These are phyloP conservation scores for Enteromius fasciolatus DNA, from an alignment of 2,797 vertebrate genomes.

Conservation along the genomic window DNA sequence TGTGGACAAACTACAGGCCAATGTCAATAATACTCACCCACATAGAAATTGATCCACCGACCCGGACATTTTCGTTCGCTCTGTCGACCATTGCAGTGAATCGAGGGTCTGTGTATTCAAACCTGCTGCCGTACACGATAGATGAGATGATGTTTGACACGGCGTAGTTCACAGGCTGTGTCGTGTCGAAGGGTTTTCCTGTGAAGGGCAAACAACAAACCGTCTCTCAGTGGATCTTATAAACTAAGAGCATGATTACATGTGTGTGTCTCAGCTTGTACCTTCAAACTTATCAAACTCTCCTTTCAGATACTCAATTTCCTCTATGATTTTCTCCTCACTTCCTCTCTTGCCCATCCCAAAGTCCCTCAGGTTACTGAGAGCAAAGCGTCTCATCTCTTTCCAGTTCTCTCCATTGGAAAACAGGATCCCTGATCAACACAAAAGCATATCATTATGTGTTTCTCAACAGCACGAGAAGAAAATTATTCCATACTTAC, in stretches of 20 bases:
- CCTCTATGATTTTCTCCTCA: slow-evolving; percentile 68
- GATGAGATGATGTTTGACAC: slow-evolving; percentile 62
- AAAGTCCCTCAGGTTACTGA: slow-evolving; percentile 69
- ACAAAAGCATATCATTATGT: background rate
- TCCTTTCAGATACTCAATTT: slow-evolving; percentile 55
- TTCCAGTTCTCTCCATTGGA: background rate
- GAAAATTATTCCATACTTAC: no score
- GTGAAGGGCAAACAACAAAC: background rate
- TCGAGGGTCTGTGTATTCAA: slow-evolving; percentile 54
- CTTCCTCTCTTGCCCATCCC: slow-evolving; percentile 71
- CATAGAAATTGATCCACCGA: no score
- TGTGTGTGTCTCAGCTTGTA: background rate
- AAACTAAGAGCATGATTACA: background rate
- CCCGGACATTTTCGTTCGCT: slow-evolving; percentile 48
- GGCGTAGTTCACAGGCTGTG: slow-evolving; percentile 53
- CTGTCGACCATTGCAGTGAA: slow-evolving; percentile 61
- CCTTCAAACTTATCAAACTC: slow-evolving; percentile 46
- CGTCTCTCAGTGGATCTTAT: background rate
- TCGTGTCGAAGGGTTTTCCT: slow-evolving; percentile 69
- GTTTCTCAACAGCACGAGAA: no score
- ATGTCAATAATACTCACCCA: slow-evolving; percentile 28
- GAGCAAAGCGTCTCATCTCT: slow-evolving; percentile 70
- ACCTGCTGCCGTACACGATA: slow-evolving; percentile 60
- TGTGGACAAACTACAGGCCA: no score
- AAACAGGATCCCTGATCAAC: background rate